Conservation (phyloP, 2,888 invertebrate genomes). For the Fragum whitleyi region DNA sequence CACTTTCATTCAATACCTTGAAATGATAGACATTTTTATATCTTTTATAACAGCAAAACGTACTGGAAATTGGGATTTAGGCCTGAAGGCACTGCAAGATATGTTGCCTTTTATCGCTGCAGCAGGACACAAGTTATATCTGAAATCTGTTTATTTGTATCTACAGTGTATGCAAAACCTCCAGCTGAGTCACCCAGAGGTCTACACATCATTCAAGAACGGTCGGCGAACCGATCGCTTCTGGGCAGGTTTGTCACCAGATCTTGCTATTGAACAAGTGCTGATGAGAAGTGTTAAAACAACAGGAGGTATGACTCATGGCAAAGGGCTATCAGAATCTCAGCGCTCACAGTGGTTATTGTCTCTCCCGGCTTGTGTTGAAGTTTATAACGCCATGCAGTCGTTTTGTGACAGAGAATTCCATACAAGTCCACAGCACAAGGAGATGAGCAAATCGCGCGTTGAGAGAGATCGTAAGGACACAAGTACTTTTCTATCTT, state of each 20-base stretch:
- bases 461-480: too few species aligned
- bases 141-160: constrained; percentile 59
- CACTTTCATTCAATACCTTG: constrained; percentile 64
- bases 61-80: constrained; percentile 54
- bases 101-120: too few species aligned
- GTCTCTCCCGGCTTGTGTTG: constrained; percentile 58
- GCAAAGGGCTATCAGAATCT: constrained; percentile 61
- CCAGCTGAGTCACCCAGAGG: constrained; percentile 53
- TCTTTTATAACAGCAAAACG: constrained; percentile 66
- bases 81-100: too few species aligned
- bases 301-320: too few species aligned
- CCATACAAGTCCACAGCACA: too few species aligned
- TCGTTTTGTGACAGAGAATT: constrained; percentile 29
- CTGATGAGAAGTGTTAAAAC: too few species aligned
- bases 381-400: constrained; percentile 59
- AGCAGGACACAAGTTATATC: too few species aligned
- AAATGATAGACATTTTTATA: constrained; percentile 65
- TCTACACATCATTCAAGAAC: constrained; percentile 46
- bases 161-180: too few species aligned
- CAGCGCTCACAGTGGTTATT: constrained; percentile 65
- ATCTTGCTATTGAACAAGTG: constrained; percentile 71
- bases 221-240: constrained; percentile 64
- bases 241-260: constrained; percentile 71
- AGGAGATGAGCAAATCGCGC: too few species aligned
- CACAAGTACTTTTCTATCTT: too few species aligned